Evolutionary conservation across 2,113 vertebrate species (phyloP).

Genomic region (Miniopterus natalensis): DNA sequence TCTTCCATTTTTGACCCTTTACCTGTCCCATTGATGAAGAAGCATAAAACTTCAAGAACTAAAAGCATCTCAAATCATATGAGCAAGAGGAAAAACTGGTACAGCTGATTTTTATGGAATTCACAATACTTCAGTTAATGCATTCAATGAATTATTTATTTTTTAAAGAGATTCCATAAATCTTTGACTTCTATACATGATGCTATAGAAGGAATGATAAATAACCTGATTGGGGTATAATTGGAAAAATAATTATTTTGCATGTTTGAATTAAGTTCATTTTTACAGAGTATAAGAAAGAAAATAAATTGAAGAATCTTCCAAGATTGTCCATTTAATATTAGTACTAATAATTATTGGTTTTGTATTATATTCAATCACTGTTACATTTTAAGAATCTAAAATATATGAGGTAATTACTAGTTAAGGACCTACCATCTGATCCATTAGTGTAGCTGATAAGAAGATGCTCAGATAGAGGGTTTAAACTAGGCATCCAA

Average conservation of each 20-base stretch:
- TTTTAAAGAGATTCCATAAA: conserved; percentile 86
- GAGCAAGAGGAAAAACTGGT: conserved; percentile 77
- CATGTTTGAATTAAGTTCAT: conserved; percentile 37
- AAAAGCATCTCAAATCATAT: conserved; percentile 82
- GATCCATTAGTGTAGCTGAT: neutral
- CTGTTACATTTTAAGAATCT: conserved; percentile 34
- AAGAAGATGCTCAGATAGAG: conserved; percentile 5
- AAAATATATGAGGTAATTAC: conserved; percentile 14
- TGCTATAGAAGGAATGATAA: conserved; percentile 86
- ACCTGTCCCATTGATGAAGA: conserved; percentile 37
- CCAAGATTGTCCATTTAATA: neutral
- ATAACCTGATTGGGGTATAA: conserved; percentile 83
- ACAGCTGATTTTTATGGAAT: conserved; percentile 84
- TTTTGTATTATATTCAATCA: conserved; percentile 17
- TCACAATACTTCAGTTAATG: conserved; percentile 84
- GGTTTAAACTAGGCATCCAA: neutral
- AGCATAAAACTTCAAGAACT: conserved; percentile 80
- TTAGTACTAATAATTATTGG: neutral
- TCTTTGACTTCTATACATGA: conserved; percentile 85
- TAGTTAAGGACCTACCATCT: neutral
- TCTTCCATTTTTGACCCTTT: neutral
- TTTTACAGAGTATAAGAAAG: conserved; percentile 31
- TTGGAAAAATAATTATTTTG: conserved; percentile 76
- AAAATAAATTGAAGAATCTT: neutral
- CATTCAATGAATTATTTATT: conserved; percentile 87